Percentiles rank a stretch among this genome's conserved stretches.
phyloP scores from a whole-genome alignment of 2,888 invertebrate genomes.

The Callyntrura sp. region DNA sequence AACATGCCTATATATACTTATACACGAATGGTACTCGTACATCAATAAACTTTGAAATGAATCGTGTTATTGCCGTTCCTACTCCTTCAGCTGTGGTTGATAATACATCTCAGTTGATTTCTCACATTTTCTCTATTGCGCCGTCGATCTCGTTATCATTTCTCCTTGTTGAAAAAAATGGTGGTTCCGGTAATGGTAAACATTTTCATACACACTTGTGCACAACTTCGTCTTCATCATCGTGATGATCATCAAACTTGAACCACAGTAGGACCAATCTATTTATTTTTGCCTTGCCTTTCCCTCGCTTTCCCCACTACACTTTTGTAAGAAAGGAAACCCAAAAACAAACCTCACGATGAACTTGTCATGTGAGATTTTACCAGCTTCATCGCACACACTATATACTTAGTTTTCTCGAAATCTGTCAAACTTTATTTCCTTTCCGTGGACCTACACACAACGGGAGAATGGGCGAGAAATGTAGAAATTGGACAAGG shows the following conservation, averaged over 20 bases:
- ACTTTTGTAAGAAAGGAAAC: too few relatives aligned
- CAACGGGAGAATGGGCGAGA: constrained; percentile 1
- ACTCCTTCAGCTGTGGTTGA: not conserved
- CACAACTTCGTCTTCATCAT: not conserved
- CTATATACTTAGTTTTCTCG: constrained; percentile 27
- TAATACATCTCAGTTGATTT: constrained; percentile 24
- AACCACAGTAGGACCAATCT: too few relatives aligned
- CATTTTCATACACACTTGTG: too few relatives aligned
- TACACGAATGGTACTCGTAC: too few relatives aligned
- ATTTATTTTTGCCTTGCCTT: too few relatives aligned
- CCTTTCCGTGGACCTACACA: not conserved
- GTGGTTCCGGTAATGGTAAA: too few relatives aligned
- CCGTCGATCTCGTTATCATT: not conserved
- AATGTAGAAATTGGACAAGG: constrained; percentile 26
- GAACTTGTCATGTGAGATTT: constrained; percentile 41
- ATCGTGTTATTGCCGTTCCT: too few relatives aligned
- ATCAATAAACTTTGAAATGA: too few relatives aligned
- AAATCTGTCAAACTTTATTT: constrained; percentile 59
- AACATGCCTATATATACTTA: not conserved
- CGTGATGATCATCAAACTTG: too few relatives aligned
- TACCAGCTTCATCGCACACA: constrained; percentile 11
- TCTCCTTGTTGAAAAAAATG: not conserved
- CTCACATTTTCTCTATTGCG: constrained; percentile 30
- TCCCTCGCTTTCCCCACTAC: too few relatives aligned
- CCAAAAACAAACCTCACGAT: too few relatives aligned